Conservation (phyloP, 2,888 invertebrate species). For the Dione juno region DNA sequence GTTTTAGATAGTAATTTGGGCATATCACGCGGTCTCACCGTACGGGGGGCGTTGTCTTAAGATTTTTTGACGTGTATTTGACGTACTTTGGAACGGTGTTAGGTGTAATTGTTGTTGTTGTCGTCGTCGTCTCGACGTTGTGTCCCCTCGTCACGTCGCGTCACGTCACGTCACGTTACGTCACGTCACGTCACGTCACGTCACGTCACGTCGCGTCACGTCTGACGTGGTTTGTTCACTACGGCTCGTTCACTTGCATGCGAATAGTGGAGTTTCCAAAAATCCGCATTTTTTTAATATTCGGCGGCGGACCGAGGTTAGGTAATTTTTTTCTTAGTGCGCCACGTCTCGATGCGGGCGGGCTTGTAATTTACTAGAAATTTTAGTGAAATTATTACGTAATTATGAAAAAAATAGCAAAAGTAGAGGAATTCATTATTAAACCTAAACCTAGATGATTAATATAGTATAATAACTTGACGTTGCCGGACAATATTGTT, state of each 20-base stretch:
- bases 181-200: too few species aligned
- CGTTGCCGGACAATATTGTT: slow-evolving; percentile 79
- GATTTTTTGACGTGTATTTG: slow-evolving; percentile 55
- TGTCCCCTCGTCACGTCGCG: slow-evolving; percentile 59
- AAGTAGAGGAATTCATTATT: slow-evolving; percentile 79
- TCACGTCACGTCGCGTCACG: too few species aligned
- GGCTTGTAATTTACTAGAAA: slow-evolving; percentile 69
- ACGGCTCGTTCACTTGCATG: slow-evolving; percentile 75
- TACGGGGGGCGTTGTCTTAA: slow-evolving; percentile 63
- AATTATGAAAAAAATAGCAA: slow-evolving; percentile 58
- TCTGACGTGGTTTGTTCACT: slow-evolving; percentile 64
- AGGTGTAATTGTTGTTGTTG: slow-evolving; percentile 63
- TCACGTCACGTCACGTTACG: too few species aligned
- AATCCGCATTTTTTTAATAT: slow-evolving; percentile 69
- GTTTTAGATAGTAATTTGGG: slow-evolving; percentile 73
- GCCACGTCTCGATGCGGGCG: slow-evolving; percentile 34
- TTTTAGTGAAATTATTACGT: slow-evolving; percentile 75
- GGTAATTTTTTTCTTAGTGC: slow-evolving; percentile 56
- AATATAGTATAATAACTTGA: slow-evolving; percentile 73
- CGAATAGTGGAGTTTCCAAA: slow-evolving; percentile 63
- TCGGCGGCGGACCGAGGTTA: slow-evolving; percentile 68
- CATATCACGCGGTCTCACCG: slow-evolving; percentile 69
- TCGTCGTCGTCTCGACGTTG: slow-evolving; percentile 53
- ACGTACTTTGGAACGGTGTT: slow-evolving; percentile 68
- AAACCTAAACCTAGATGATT: slow-evolving; percentile 73